Evolutionary conservation across 2,797 vertebrate species (phyloP).

Genomic region (Oophaga sylvatica): DNA sequence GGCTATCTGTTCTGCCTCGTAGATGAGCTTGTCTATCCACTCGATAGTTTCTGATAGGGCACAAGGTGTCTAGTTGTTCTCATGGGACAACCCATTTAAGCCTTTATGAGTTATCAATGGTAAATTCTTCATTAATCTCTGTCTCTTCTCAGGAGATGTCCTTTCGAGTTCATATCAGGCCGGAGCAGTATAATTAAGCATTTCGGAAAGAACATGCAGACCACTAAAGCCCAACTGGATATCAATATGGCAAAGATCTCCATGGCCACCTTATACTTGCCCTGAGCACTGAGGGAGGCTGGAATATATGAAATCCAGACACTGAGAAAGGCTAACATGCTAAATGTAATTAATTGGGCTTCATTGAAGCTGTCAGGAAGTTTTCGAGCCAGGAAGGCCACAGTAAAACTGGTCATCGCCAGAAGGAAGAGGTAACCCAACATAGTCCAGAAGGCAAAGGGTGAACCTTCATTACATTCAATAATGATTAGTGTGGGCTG

Average conservation of each 20-base stretch:
- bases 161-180: constrained; percentile 18
- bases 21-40: neutral
- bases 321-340: constrained; percentile 54
- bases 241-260: constrained; percentile 61
- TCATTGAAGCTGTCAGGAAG: constrained; percentile 60
- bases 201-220: constrained; percentile 26
- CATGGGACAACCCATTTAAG: no score
- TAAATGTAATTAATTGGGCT: constrained; percentile 57
- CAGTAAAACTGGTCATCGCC: constrained; percentile 49
- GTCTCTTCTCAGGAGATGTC: constrained; percentile 4
- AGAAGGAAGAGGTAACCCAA: constrained; percentile 49
- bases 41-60: neutral
- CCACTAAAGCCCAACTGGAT: constrained; percentile 40
- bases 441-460: constrained; percentile 29
- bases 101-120: no score
- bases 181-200: constrained; percentile 36
- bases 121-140: neutral
- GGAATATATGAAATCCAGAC: constrained; percentile 59
- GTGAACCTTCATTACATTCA: constrained; percentile 22
- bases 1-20: neutral
- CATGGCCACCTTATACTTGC: neutral
- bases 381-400: constrained; percentile 28
- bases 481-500: neutral
- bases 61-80: neutral
- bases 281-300: neutral